phyloP scores from a whole-genome alignment of 2,888 invertebrate species.

The Fragum sueziense region DNA sequence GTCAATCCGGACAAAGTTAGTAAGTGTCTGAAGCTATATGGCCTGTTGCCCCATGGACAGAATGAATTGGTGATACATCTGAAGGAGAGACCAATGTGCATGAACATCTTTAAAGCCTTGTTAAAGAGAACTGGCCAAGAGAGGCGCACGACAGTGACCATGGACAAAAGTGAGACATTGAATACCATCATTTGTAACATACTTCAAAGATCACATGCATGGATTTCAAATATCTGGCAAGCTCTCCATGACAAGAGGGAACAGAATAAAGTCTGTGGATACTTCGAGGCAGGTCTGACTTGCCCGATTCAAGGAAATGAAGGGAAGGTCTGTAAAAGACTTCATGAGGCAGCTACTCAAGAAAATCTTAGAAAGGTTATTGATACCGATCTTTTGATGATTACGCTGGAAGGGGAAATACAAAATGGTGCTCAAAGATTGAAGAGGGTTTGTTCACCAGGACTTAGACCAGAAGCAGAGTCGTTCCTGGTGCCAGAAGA shows the following conservation, averaged over 20 bases:
- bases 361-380: slow-evolving; percentile 32
- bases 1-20: neutral
- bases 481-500: neutral
- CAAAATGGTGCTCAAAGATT: slow-evolving; percentile 35
- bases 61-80: slow-evolving; percentile 51
- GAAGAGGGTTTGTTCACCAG: neutral
- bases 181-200: slow-evolving; percentile 40
- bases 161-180: slow-evolving; percentile 28
- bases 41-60: slow-evolving; percentile 47
- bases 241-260: slow-evolving; percentile 21
- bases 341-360: slow-evolving; percentile 21
- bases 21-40: slow-evolving; percentile 59
- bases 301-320: slow-evolving; percentile 24
- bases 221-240: slow-evolving; percentile 29
- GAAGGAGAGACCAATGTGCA: slow-evolving; percentile 59
- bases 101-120: slow-evolving; percentile 43
- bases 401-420: slow-evolving; percentile 52
- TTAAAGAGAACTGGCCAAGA: slow-evolving; percentile 12
- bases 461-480: slow-evolving; percentile 9
- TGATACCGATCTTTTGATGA: slow-evolving; percentile 41
- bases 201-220: slow-evolving; percentile 36
- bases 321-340: slow-evolving; percentile 25
- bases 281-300: slow-evolving; percentile 19
- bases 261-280: slow-evolving; percentile 14
- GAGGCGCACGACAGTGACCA: slow-evolving; percentile 13